Conservation (phyloP, 2,797 vertebrate species). For the Buphagus erythrorhynchus region DNA sequence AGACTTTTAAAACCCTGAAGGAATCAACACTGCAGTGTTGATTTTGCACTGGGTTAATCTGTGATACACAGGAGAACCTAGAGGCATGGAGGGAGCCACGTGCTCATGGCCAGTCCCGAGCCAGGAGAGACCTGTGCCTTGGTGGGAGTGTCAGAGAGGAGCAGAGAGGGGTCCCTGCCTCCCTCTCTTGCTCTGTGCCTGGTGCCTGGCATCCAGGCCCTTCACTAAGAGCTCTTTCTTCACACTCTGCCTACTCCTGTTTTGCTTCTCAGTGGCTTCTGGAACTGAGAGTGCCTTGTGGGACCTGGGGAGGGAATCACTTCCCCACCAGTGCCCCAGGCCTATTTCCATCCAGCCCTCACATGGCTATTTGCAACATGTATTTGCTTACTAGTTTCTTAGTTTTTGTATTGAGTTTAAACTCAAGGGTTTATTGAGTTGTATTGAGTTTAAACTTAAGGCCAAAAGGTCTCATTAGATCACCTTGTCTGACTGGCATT, state of each 20-base stretch:
- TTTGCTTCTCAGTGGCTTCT: conserved; percentile 41
- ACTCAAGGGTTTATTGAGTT: background rate
- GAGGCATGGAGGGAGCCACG: fast-evolving
- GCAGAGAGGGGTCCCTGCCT: background rate
- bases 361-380: background rate
- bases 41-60: background rate
- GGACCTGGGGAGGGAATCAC: background rate
- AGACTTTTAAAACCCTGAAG: background rate
- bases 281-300: background rate
- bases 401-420: background rate
- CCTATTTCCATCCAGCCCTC: background rate
- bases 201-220: background rate
- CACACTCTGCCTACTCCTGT: background rate
- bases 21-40: background rate
- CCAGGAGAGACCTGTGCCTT: fast-evolving
- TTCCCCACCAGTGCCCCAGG: background rate
- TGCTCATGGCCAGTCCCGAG: background rate
- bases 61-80: fast-evolving
- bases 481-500: background rate
- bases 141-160: background rate
- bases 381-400: conserved; percentile 21
- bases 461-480: background rate
- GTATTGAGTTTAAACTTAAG: background rate
- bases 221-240: background rate
- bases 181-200: background rate